Evolutionary conservation across 2,888 invertebrate species (phyloP).

Genomic region (Globia sparganii): DNA sequence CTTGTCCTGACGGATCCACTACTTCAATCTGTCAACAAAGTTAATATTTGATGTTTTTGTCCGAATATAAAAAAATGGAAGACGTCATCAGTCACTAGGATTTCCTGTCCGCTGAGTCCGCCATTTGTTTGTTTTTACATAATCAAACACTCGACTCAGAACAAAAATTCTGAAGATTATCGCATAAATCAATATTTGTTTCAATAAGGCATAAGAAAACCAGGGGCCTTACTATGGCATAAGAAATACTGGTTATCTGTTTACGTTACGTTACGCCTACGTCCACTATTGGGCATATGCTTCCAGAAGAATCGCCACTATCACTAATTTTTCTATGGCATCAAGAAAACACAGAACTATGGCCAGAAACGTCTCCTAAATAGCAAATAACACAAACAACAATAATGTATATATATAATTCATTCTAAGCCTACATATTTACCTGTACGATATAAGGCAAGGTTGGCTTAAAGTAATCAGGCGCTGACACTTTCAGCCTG

Average conservation of each 20-base stretch:
- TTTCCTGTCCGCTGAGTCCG: constrained; percentile 5
- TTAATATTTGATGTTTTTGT: not conserved
- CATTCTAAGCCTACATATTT: constrained; percentile 9
- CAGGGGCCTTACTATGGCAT: no score
- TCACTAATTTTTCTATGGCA: not conserved
- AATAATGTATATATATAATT: not conserved
- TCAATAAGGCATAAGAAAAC: not conserved
- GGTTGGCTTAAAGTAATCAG: constrained; percentile 97
- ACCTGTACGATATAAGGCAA: constrained; percentile 94
- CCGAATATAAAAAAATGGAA: not conserved
- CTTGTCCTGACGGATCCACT: constrained; percentile 81
- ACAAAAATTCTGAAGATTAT: constrained; percentile 28
- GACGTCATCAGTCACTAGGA: constrained; percentile 11
- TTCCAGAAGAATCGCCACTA: no score
- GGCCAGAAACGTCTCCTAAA: not conserved
- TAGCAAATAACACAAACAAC: not conserved
- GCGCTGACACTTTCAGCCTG: constrained; percentile 94
- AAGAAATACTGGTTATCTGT: no score
- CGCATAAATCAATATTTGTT: constrained; percentile 9
- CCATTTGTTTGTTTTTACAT: constrained; percentile 10
- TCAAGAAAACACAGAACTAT: not conserved
- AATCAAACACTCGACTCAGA: constrained; percentile 21
- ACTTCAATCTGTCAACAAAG: constrained; percentile 79
- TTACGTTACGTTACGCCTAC: no score
- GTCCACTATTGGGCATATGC: no score